phyloP scores from a whole-genome alignment of 2,888 invertebrate genomes.

The Miltochrista miniata region DNA sequence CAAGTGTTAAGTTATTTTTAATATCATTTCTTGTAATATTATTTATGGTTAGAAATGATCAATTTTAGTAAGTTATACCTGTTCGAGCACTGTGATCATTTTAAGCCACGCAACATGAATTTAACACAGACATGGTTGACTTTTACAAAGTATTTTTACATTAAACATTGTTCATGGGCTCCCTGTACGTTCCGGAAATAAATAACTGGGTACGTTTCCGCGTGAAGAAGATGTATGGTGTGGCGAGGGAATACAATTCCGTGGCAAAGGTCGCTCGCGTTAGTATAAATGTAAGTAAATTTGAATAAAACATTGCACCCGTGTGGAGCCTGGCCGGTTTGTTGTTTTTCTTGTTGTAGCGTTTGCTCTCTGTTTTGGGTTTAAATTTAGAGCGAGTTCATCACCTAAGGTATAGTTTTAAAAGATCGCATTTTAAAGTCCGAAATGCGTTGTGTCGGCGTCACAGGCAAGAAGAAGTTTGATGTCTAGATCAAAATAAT shows the following conservation, averaged over 20 bases:
- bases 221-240: slow-evolving; percentile 82
- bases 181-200: slow-evolving; percentile 61
- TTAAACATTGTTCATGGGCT: slow-evolving; percentile 25
- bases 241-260: slow-evolving; percentile 80
- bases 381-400: background rate
- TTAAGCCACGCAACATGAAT: background rate
- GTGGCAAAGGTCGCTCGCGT: slow-evolving; percentile 79
- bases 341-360: slow-evolving; percentile 31
- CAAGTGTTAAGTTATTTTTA: too few species aligned
- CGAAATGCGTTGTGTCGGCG: too few species aligned
- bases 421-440: too few species aligned
- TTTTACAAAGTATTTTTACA: slow-evolving; percentile 13
- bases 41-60: too few species aligned
- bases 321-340: slow-evolving; percentile 42
- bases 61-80: too few species aligned
- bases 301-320: slow-evolving; percentile 79
- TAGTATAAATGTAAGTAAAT: slow-evolving; percentile 84
- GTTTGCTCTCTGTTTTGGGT: slow-evolving; percentile 16
- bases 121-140: background rate
- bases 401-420: too few species aligned
- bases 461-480: too few species aligned
- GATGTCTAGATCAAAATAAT: too few species aligned
- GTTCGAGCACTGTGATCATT: background rate
- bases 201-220: slow-evolving; percentile 64
- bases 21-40: too few species aligned